Percentiles rank a stretch among this genome's conserved stretches.
Evolutionary conservation across 2,113 vertebrate species (phyloP).

Genomic region (Jaculus jaculus): DNA sequence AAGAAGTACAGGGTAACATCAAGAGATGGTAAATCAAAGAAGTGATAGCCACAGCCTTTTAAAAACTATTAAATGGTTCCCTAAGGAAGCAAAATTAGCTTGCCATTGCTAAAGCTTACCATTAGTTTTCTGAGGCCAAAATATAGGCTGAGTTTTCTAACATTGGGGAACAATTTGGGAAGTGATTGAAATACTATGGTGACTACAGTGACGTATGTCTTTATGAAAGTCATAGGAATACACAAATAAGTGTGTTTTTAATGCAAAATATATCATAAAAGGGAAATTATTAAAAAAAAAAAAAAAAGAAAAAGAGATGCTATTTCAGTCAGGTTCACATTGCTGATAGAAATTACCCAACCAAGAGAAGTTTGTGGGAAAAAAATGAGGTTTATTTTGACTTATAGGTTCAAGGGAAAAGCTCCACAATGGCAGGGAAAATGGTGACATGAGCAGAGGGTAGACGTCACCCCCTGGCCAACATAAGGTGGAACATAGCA

Average conservation of each 20-base stretch:
- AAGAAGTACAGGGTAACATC: not conserved
- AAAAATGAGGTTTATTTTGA: too few species aligned
- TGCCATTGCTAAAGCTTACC: not conserved
- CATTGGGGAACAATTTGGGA: not conserved
- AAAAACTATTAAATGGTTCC: not conserved
- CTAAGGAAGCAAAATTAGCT: not conserved
- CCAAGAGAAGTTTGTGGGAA: too few species aligned
- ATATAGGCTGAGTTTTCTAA: not conserved
- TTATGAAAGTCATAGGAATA: not conserved
- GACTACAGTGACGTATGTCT: fast-evolving
- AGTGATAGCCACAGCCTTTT: not conserved
- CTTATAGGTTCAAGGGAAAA: too few species aligned
- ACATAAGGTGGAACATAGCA: too few species aligned
- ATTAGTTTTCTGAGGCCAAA: not conserved
- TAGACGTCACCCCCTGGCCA: too few species aligned
- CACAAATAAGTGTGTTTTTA: not conserved
- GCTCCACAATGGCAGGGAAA: too few species aligned
- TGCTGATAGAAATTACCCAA: too few species aligned
- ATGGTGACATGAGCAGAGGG: too few species aligned
- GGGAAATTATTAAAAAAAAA: not conserved
- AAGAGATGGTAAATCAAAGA: not conserved
- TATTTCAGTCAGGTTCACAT: too few species aligned
- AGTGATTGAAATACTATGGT: not conserved
- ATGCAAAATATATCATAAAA: not conserved
- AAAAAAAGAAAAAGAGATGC: not conserved